Evolutionary conservation across 2,797 vertebrate genomes (phyloP).

Genomic region (Parotocinclus haroldoi): DNA sequence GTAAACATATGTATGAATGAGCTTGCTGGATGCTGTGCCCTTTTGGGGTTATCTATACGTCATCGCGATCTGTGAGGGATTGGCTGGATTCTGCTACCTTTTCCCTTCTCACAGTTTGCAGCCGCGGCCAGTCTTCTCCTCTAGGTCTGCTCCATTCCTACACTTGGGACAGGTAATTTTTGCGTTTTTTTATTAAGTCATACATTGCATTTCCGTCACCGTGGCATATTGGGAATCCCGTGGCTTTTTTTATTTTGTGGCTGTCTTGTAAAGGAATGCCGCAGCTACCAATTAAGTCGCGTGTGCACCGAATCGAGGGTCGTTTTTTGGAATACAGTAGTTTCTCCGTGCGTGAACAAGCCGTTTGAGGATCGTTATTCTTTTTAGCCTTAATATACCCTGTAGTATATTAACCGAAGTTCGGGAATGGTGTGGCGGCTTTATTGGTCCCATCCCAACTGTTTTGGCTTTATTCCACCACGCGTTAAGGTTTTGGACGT

Average conservation of each 20-base stretch:
- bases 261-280: conserved; percentile 40
- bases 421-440: neutral
- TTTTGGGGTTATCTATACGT: conserved; percentile 55
- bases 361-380: no score
- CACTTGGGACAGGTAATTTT: conserved; percentile 49
- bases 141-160: conserved; percentile 44
- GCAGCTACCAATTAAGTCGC: conserved; percentile 39
- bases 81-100: conserved; percentile 48
- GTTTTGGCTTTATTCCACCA: no score
- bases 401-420: neutral
- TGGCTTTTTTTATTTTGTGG: neutral
- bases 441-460: no score
- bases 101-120: conserved; percentile 50
- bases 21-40: conserved; percentile 34
- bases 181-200: conserved; percentile 21
- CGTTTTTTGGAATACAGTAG: neutral
- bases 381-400: no score
- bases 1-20: conserved; percentile 51
- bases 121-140: conserved; percentile 43
- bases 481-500: no score
- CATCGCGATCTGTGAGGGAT: conserved; percentile 55
- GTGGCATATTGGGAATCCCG: neutral
- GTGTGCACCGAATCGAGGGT: neutral
- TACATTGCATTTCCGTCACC: neutral
- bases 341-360: neutral